A percentile compares a stretch with the other conserved stretches of the same genome.
phyloP scores from a whole-genome alignment of 2,797 vertebrate species.

The Alauda arvensis region DNA sequence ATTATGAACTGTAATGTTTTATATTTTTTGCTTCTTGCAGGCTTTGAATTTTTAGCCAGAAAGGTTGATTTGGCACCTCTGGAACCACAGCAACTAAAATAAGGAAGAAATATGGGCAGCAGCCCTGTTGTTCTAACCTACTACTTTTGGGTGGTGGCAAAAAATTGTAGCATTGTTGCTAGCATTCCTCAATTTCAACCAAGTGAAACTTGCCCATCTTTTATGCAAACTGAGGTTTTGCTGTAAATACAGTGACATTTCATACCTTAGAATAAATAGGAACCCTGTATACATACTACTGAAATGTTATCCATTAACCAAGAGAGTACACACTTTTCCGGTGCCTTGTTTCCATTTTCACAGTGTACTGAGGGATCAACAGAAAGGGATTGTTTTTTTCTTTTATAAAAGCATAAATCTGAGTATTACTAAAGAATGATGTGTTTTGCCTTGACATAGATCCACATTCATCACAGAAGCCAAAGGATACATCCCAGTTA shows the following conservation, averaged over 20 bases:
- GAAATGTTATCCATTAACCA: neutral
- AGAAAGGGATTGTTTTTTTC: neutral
- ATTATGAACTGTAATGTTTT: neutral
- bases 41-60: neutral
- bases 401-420: neutral
- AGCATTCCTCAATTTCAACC: neutral
- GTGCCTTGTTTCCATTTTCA: neutral
- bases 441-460: neutral
- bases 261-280: neutral
- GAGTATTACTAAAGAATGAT: neutral
- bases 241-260: neutral
- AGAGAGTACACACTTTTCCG: neutral
- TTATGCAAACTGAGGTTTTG: neutral
- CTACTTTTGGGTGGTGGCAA: neutral
- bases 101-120: neutral
- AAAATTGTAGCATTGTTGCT: neutral
- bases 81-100: neutral
- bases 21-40: neutral
- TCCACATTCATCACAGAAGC: neutral
- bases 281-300: neutral
- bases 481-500: neutral
- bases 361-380: neutral
- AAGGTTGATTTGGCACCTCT: neutral
- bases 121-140: neutral
- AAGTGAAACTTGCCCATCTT: neutral